phyloP scores from a whole-genome alignment of 2,113 vertebrate genomes.

The Centropristis striata region DNA sequence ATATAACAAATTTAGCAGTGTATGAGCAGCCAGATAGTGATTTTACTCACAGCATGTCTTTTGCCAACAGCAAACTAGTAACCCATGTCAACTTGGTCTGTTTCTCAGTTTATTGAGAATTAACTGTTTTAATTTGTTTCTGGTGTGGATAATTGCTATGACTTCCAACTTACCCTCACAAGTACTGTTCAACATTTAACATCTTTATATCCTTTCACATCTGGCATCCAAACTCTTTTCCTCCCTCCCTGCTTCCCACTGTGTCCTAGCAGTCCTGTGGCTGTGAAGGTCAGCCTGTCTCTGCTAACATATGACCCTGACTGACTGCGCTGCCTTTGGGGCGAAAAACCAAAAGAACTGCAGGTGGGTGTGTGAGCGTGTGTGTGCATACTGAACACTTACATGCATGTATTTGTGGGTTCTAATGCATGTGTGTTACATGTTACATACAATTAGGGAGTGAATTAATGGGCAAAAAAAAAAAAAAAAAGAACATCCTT shows the following conservation, averaged over 20 bases:
- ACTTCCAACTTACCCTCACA: background rate
- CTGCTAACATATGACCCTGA: slow-evolving; percentile 34
- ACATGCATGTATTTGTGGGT: background rate
- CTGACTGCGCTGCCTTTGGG: slow-evolving; percentile 31
- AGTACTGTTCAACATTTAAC: background rate
- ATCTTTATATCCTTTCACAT: slow-evolving; percentile 18
- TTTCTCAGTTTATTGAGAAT: slow-evolving; percentile 35
- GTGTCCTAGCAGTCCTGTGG: slow-evolving; percentile 40
- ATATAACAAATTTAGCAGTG: slow-evolving; percentile 14
- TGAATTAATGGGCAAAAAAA: too few species aligned
- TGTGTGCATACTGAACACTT: background rate
- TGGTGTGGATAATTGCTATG: background rate
- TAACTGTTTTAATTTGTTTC: slow-evolving; percentile 13
- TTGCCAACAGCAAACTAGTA: slow-evolving; percentile 30
- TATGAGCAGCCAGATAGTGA: slow-evolving; percentile 6
- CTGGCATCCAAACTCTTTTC: slow-evolving; percentile 1
- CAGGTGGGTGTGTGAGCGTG: background rate
- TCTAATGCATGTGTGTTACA: background rate
- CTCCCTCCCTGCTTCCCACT: slow-evolving; percentile 19
- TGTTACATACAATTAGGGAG: too few species aligned
- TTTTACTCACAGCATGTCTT: slow-evolving; percentile 32
- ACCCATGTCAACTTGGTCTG: background rate
- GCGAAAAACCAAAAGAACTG: slow-evolving; percentile 19
- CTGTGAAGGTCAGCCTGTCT: slow-evolving; percentile 48
- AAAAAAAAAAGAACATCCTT: too few species aligned